Percentiles rank a stretch among this genome's conserved stretches.
Evolutionary conservation across 2,888 invertebrate genomes (phyloP).

Genomic region (Nephrotoma guestfalica): DNA sequence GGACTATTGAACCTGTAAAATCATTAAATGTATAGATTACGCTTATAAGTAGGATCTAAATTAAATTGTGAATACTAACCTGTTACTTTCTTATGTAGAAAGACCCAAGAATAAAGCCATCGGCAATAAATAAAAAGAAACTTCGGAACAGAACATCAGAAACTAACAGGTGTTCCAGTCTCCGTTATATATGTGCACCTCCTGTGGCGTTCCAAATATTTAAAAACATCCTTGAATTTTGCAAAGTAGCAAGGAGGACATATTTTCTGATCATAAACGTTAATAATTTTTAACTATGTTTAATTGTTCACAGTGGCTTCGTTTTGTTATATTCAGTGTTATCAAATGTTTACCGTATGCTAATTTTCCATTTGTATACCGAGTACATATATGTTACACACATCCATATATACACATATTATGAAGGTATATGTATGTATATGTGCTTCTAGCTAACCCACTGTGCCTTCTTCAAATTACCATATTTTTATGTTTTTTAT

Average conservation of each 20-base stretch:
- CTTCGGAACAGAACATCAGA: background rate
- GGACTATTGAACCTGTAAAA: too few relatives aligned
- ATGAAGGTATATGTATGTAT: background rate
- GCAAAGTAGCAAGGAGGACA: background rate
- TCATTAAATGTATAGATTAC: too few relatives aligned
- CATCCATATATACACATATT: background rate
- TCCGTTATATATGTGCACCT: background rate
- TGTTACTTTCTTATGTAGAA: too few relatives aligned
- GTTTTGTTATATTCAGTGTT: background rate
- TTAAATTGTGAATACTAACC: too few relatives aligned
- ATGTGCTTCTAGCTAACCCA: background rate
- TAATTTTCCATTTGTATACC: background rate
- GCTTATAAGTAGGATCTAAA: too few relatives aligned
- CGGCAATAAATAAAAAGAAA: too few relatives aligned
- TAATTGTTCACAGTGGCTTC: background rate
- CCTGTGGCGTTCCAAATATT: background rate
- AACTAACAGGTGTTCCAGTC: background rate
- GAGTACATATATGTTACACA: background rate
- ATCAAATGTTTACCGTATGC: background rate
- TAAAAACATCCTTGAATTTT: background rate
- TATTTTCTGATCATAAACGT: background rate
- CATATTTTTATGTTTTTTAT: background rate
- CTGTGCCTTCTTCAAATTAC: background rate
- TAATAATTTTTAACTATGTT: background rate
- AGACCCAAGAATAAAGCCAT: too few relatives aligned